Evolutionary conservation across 2,797 vertebrate genomes (phyloP).

Genomic region (Myoxocephalus aenaeus): DNA sequence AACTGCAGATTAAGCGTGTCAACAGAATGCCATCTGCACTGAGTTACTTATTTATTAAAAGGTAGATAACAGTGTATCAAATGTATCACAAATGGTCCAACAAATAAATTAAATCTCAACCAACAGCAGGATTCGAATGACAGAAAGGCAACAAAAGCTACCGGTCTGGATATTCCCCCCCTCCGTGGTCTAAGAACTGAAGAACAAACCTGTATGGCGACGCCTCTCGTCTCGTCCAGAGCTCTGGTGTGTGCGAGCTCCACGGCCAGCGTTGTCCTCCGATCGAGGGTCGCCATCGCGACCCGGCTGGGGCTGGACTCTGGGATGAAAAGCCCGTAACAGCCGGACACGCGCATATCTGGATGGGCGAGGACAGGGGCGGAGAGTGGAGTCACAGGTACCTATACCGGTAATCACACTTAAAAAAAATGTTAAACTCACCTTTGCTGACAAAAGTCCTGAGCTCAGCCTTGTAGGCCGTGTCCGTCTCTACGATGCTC

Average conservation of each 20-base stretch:
- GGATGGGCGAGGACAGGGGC: constrained; percentile 7
- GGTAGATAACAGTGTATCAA: neutral
- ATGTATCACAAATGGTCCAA: neutral
- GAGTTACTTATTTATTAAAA: neutral
- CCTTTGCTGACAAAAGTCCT: constrained; percentile 84
- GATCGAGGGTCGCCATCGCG: constrained; percentile 79
- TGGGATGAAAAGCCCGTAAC: constrained; percentile 79
- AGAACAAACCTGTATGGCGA: constrained; percentile 79
- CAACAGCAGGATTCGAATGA: neutral
- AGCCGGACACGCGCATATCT: constrained; percentile 84
- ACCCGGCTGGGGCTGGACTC: constrained; percentile 69
- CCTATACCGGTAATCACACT: neutral
- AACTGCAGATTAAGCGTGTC: neutral
- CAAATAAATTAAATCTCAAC: neutral
- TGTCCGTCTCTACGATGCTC: constrained; percentile 61
- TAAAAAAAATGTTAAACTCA: constrained; percentile 32
- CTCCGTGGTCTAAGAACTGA: neutral
- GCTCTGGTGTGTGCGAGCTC: constrained; percentile 80
- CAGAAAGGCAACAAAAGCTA: neutral
- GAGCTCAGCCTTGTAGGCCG: constrained; percentile 81
- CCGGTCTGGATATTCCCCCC: neutral
- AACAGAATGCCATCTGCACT: neutral
- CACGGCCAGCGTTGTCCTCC: constrained; percentile 78
- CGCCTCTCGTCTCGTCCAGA: constrained; percentile 79
- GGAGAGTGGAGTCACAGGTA: neutral